Conservation (phyloP, 2,888 invertebrate species). For the Lithophane socia region DNA sequence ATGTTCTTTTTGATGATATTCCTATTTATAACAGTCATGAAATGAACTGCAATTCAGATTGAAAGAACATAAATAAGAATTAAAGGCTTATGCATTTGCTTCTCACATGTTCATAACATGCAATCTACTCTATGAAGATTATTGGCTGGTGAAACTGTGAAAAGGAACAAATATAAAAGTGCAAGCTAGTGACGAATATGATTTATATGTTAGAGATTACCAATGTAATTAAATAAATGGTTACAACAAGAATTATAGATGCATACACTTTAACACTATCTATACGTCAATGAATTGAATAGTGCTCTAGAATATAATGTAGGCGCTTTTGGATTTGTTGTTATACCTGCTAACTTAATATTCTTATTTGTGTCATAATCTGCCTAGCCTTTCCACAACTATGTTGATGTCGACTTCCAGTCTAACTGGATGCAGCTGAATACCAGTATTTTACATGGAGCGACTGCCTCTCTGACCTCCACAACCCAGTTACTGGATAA, state of each 20-base stretch:
- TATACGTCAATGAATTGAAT: background rate
- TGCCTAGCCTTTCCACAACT: background rate
- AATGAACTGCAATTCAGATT: background rate
- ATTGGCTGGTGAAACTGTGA: background rate
- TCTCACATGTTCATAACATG: background rate
- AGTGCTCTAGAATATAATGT: background rate
- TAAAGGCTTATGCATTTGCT: background rate
- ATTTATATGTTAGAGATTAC: background rate
- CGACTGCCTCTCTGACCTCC: background rate
- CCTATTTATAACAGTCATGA: background rate
- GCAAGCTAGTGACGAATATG: no score
- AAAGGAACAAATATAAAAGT: background rate
- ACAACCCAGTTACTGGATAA: background rate
- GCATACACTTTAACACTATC: background rate
- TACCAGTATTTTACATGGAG: background rate
- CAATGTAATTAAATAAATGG: background rate
- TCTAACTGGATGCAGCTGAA: background rate
- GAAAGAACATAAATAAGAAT: background rate
- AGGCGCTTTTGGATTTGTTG: constrained; percentile 9
- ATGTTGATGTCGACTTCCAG: background rate
- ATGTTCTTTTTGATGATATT: background rate
- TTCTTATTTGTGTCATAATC: background rate
- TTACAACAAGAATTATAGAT: background rate
- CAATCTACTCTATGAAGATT: background rate
- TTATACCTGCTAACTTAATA: background rate